A percentile compares a stretch with the other conserved stretches of the same genome.
Conservation (phyloP, 2,888 invertebrate species). For the Leptinotarsa peninsularis region DNA sequence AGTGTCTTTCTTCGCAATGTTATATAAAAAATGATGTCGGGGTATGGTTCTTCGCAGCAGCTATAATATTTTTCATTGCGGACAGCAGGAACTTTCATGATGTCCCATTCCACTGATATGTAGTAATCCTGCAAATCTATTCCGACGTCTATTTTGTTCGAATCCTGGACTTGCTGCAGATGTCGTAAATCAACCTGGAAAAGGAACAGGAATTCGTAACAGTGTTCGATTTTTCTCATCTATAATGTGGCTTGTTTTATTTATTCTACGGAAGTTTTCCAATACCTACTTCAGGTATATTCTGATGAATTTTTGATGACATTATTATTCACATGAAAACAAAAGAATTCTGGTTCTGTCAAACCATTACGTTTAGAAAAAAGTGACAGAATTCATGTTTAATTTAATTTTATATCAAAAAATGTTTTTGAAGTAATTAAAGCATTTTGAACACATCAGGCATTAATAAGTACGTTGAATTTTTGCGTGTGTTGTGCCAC, state of each 20-base stretch:
- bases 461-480: no score
- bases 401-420: no score
- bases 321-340: no score
- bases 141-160: conserved; percentile 88
- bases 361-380: no score
- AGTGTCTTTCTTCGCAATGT: conserved; percentile 94
- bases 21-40: conserved; percentile 98
- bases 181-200: conserved; percentile 69
- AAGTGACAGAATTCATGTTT: no score
- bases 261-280: background rate
- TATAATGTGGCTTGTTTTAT: background rate
- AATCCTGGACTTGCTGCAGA: conserved; percentile 87
- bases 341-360: no score
- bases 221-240: background rate
- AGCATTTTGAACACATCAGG: no score
- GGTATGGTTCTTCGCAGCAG: conserved; percentile 96
- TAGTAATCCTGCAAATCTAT: conserved; percentile 95
- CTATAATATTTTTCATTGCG: conserved; percentile 95
- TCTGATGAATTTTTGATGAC: no score
- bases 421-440: no score
- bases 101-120: conserved; percentile 99
- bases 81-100: conserved; percentile 90
- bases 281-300: background rate
- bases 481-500: no score
- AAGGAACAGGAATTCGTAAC: background rate